phyloP scores from a whole-genome alignment of 2,113 vertebrate species.

The Echinops telfairi region DNA sequence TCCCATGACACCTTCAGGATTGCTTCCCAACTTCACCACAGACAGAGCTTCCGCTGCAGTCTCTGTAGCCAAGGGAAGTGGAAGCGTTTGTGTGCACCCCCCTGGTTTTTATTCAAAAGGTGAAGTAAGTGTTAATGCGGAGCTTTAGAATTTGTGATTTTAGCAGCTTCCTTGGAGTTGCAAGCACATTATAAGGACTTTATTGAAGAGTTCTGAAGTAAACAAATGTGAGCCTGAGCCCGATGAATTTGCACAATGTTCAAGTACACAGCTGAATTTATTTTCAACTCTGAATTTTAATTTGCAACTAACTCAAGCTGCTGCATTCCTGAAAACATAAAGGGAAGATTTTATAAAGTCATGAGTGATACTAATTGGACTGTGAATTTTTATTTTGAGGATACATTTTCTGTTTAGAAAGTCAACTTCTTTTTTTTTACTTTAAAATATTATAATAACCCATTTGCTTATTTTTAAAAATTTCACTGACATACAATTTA shows the following conservation, averaged over 20 bases:
- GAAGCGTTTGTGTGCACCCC: constrained; percentile 23
- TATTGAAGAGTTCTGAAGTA: constrained; percentile 71
- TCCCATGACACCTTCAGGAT: constrained; percentile 41
- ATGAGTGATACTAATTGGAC: constrained; percentile 51
- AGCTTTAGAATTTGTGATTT: constrained; percentile 71
- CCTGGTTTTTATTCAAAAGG: constrained; percentile 64
- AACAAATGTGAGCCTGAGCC: constrained; percentile 67
- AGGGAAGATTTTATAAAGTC: constrained; percentile 64
- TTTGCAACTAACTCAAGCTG: constrained; percentile 67
- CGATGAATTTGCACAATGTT: constrained; percentile 65
- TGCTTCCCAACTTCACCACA: constrained; percentile 14
- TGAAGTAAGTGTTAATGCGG: constrained; percentile 52
- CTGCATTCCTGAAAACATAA: constrained; percentile 62
- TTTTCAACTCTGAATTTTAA: constrained; percentile 73
- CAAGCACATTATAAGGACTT: constrained; percentile 60
- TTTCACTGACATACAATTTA: no score
- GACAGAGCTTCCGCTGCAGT: constrained; percentile 44
- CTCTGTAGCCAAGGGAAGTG: constrained; percentile 60
- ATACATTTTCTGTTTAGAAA: constrained; percentile 48
- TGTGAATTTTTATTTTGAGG: constrained; percentile 41
- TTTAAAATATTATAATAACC: no score
- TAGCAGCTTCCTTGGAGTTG: constrained; percentile 55
- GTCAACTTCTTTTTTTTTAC: neutral
- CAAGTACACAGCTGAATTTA: constrained; percentile 63
- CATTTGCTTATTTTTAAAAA: no score